Percentiles rank a stretch among this genome's conserved stretches.
Conservation (phyloP, 2,797 vertebrate genomes). For the Hippoglossus hippoglossus region DNA sequence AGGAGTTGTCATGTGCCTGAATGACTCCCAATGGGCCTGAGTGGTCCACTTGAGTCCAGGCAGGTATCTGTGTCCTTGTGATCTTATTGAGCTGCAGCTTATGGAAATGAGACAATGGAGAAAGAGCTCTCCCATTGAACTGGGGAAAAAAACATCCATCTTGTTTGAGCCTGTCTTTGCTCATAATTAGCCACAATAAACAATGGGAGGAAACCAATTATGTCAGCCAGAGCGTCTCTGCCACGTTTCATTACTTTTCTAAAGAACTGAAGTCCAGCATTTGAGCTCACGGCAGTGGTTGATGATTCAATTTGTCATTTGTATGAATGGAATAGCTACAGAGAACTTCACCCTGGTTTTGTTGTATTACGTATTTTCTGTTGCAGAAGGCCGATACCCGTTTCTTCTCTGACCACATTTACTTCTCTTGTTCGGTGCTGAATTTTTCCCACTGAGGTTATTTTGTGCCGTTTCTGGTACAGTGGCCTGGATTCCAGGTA, state of each 20-base stretch:
- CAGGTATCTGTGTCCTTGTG: slow-evolving; percentile 39
- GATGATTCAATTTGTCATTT: slow-evolving; percentile 25
- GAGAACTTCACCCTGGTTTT: not conserved
- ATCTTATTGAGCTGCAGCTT: slow-evolving; percentile 35
- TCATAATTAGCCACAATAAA: slow-evolving; percentile 59
- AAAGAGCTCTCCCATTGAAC: slow-evolving; percentile 57
- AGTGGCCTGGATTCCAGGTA: slow-evolving; percentile 62
- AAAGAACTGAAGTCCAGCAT: slow-evolving; percentile 40
- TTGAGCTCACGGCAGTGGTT: slow-evolving; percentile 33
- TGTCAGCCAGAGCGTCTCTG: slow-evolving; percentile 28
- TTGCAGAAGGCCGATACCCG: not conserved
- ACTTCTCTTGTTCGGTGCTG: slow-evolving; percentile 2
- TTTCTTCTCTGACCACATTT: slow-evolving; percentile 3
- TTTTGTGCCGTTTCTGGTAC: not conserved
- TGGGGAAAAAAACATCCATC: slow-evolving; percentile 53
- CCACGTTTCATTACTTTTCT: slow-evolving; percentile 51
- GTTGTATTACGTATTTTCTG: too few relatives aligned
- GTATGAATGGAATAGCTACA: not conserved
- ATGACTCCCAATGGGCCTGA: slow-evolving; percentile 37
- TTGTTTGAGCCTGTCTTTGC: slow-evolving; percentile 37
- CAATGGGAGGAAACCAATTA: slow-evolving; percentile 38
- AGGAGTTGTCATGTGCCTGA: slow-evolving; percentile 57
- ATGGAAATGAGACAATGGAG: slow-evolving; percentile 33
- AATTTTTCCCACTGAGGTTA: slow-evolving; percentile 10
- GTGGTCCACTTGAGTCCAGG: slow-evolving; percentile 53